phyloP scores from a whole-genome alignment of 2,888 invertebrate species.

The Eurytoma adleriae region DNA sequence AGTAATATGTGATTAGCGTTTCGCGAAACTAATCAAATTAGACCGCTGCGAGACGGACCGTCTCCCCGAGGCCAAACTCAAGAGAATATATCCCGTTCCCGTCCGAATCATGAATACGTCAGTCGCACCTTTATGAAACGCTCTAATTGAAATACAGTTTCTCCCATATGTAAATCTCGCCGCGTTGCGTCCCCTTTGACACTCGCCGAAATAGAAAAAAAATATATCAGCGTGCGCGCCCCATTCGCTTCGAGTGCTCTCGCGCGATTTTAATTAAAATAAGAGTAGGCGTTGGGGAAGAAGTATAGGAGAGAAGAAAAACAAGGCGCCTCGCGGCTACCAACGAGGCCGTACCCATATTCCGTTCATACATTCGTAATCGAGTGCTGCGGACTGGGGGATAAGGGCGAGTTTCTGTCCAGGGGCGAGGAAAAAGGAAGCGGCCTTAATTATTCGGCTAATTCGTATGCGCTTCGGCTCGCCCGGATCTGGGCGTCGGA shows the following conservation, averaged over 20 bases:
- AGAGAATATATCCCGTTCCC: conserved; percentile 27
- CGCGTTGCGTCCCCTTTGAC: neutral
- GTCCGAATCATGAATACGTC: conserved; percentile 43
- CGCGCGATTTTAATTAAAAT: conserved; percentile 12
- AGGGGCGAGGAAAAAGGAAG: neutral
- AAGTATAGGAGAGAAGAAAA: too few species aligned
- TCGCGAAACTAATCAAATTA: conserved; percentile 34
- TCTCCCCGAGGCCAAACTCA: conserved; percentile 32
- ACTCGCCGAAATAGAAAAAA: neutral
- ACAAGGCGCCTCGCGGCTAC: neutral
- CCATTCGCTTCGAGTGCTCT: neutral
- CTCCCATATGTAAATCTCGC: conserved; percentile 28
- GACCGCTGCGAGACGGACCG: conserved; percentile 15
- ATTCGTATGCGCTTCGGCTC: neutral
- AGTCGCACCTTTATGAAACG: conserved; percentile 33
- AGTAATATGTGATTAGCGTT: conserved; percentile 32
- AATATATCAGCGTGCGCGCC: neutral
- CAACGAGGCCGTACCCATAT: too few species aligned
- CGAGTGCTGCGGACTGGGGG: neutral
- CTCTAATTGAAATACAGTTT: conserved; percentile 47
- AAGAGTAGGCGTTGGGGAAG: neutral
- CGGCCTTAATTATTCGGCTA: conserved; percentile 13
- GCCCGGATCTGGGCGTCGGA: neutral
- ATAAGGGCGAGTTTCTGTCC: neutral
- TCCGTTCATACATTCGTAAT: conserved; percentile 30